Percentiles rank a stretch among this genome's conserved stretches.
These are phyloP conservation scores for Stratiolaelaps scimitus DNA, from an alignment of 1,140 invertebrate species.

Conservation along the genomic window DNA sequence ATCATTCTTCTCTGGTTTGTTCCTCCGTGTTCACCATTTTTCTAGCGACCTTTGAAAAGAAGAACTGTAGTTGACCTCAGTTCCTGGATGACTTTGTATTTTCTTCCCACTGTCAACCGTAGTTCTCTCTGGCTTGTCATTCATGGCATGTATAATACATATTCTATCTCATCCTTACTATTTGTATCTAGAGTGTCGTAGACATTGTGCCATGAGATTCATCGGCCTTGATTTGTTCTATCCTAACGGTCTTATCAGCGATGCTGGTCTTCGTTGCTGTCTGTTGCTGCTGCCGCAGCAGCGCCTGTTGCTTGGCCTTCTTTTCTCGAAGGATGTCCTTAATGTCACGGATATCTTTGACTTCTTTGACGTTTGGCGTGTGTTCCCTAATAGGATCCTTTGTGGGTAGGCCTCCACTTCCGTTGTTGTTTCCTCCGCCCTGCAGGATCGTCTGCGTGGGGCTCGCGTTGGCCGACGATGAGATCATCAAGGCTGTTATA, in stretches of 20 bases:
- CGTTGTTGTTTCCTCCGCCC: constrained; percentile 9
- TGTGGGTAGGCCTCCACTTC: constrained; percentile 15
- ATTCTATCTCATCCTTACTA: too few relatives aligned
- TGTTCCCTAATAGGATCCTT: neutral
- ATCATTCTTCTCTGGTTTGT: too few relatives aligned
- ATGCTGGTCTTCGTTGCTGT: neutral
- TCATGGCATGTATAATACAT: too few relatives aligned
- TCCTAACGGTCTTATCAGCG: neutral
- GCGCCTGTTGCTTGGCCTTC: neutral
- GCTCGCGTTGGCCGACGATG: constrained; percentile 9
- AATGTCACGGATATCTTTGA: constrained; percentile 25
- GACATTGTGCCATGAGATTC: constrained; percentile 16
- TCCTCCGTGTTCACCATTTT: too few relatives aligned
- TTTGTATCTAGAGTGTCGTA: constrained; percentile 18
- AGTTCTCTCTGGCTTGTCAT: too few relatives aligned
- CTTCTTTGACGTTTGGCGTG: constrained; percentile 7
- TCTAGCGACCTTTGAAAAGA: too few relatives aligned
- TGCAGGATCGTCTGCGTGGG: constrained; percentile 14
- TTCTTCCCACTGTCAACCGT: too few relatives aligned
- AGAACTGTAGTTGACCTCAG: too few relatives aligned
- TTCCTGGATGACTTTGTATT: too few relatives aligned
- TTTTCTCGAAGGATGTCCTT: constrained; percentile 23
- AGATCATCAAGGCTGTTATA: neutral
- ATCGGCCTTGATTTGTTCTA: constrained; percentile 10
- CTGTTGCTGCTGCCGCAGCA: neutral